These are phyloP conservation scores for Mastomys natalensis DNA, from an alignment of 2,113 vertebrate genomes.

Conservation along the genomic window DNA sequence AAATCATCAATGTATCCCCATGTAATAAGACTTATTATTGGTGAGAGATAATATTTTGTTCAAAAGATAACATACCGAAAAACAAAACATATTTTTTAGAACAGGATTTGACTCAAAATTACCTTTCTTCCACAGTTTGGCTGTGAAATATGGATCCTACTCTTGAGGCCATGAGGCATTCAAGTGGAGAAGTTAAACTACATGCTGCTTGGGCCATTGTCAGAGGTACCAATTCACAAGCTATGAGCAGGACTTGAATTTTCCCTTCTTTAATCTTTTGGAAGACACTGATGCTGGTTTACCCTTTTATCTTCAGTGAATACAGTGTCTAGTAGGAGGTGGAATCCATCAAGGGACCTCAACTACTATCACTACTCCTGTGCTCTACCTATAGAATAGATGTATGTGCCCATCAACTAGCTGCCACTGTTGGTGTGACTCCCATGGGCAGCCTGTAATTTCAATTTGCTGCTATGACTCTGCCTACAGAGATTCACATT, in stretches of 20 bases:
- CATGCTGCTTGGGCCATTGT: neutral
- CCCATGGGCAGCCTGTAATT: fast-evolving
- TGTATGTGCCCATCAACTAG: neutral
- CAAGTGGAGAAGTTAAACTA: neutral
- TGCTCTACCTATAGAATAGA: no score
- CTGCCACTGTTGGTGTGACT: no score
- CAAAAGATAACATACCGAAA: neutral
- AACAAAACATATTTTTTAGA: neutral
- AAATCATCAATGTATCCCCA: neutral
- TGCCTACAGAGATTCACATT: neutral
- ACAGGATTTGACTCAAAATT: neutral
- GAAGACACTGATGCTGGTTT: neutral
- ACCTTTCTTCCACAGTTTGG: neutral
- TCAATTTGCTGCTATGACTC: neutral
- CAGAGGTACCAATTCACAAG: neutral
- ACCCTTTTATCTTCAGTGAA: neutral
- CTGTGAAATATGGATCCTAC: neutral
- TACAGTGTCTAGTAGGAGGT: neutral
- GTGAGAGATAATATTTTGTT: neutral
- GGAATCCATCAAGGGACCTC: neutral
- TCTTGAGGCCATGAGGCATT: neutral
- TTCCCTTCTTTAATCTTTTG: neutral
- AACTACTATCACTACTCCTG: fast-evolving
- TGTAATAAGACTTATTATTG: neutral
- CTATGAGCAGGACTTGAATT: neutral